phyloP scores from a whole-genome alignment of 1,140 invertebrate species.

The Tachypleus tridentatus region DNA sequence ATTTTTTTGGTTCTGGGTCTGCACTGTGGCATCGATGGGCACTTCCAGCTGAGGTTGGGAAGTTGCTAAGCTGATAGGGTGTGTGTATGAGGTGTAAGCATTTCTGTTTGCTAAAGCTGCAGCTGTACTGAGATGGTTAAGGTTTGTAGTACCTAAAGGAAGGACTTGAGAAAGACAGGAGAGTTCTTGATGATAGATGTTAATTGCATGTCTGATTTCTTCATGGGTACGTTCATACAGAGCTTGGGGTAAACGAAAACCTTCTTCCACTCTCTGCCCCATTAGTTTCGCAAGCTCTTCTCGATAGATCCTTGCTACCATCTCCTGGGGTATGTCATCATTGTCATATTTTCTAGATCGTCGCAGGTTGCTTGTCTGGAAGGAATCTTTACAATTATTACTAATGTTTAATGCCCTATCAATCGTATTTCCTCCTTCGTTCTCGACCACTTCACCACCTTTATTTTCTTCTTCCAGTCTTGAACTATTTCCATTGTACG shows the following conservation, averaged over 20 bases:
- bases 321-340: conserved; percentile 92
- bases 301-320: conserved; percentile 92
- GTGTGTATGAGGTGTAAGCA: no score
- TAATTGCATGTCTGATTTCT: conserved; percentile 73
- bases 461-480: no score
- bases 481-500: background rate
- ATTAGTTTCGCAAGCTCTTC: conserved; percentile 89
- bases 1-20: background rate
- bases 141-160: conserved; percentile 1
- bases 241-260: conserved; percentile 21
- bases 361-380: background rate
- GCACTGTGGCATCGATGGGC: conserved; percentile 14
- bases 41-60: conserved; percentile 4
- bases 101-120: no score
- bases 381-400: background rate
- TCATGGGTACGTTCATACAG: conserved; percentile 59
- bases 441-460: background rate
- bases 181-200: conserved; percentile 82
- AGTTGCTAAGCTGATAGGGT: no score
- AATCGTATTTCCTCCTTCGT: background rate
- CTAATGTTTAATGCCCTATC: background rate
- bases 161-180: conserved; percentile 51
- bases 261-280: conserved; percentile 38
- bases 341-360: conserved; percentile 46
- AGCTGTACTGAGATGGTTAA: no score